Evolutionary conservation across 2,888 invertebrate genomes (phyloP), one percentile per base, ranked within the genome.

Genomic region (Drosophila nigritarsus): DNA sequence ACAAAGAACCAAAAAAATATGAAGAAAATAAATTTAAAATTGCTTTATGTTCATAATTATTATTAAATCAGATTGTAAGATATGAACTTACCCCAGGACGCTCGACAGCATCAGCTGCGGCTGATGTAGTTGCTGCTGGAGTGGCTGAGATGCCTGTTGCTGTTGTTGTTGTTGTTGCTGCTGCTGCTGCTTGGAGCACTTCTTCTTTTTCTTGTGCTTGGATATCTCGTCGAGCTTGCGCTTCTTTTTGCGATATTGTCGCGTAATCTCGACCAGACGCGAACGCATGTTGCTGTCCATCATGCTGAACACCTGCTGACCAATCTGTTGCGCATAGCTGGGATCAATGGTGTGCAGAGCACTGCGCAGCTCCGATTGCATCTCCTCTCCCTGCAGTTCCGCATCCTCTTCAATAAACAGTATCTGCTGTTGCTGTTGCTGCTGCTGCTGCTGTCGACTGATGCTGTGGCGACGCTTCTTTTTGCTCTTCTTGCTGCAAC

Each of bases 261-360:
- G 94, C 87, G 97, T 97, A 34, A 98, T 94, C 60, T 97, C 97
- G 29, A 97, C 96, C 72, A 98, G 92, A 66, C 96, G 95, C 93
- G 96, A 95, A 48, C 97, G 94, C 96, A 98, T 97, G 85, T 97
- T 96, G 85, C 96, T 94, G 91, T 97, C 97, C 93, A 96, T 95
- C 2, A 96, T 95, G 90, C 95, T 95, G 91, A 96, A 96, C 42
- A 95, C 93, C 42, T 94, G 94, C 64, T 93, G 90, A 34, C 90
- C 89, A 55, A 81, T 77, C 40, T 89, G 88, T 56, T 91, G 87
- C 11, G 82, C 89, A 65, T 81, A 82, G 27, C 67, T 91, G 50
- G 91, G 85, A 83, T 92, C 90, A 24, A 91, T 82, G 42, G 90
- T 82, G 60, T 85, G 80, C 54, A 92, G 83, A 20, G 89, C 90